Percentiles rank a stretch among this genome's conserved stretches.
These are phyloP conservation scores for Argynnis bischoffii DNA, from an alignment of 2,888 invertebrate species.

Conservation along the genomic window DNA sequence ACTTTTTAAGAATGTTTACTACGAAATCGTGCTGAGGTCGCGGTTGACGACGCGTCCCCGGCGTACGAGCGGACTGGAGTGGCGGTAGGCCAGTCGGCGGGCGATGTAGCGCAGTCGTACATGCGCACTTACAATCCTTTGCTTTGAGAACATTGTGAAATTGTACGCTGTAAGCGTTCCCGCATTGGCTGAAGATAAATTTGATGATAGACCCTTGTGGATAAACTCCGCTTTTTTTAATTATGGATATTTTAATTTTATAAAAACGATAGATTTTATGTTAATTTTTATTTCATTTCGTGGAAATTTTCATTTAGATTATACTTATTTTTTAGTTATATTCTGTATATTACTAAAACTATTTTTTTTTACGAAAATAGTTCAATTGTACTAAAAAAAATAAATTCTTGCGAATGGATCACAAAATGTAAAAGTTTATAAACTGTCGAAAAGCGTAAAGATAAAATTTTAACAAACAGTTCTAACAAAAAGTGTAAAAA, in stretches of 20 bases:
- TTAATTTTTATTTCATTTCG: neutral
- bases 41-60: constrained; percentile 52
- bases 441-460: constrained; percentile 25
- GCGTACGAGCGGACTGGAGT: constrained; percentile 64
- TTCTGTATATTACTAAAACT: no score
- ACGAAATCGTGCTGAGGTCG: constrained; percentile 40
- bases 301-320: no score
- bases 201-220: constrained; percentile 49
- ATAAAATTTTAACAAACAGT: constrained; percentile 34
- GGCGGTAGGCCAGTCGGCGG: constrained; percentile 51
- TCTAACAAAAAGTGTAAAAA: constrained; percentile 31
- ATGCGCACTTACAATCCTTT: constrained; percentile 72
- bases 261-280: no score
- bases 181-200: constrained; percentile 68
- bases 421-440: neutral
- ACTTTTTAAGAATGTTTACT: constrained; percentile 50
- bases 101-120: constrained; percentile 58
- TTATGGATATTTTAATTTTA: neutral
- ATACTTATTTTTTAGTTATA: no score
- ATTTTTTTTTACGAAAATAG: neutral
- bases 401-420: neutral
- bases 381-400: neutral
- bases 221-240: constrained; percentile 2
- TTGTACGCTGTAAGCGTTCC: constrained; percentile 64
- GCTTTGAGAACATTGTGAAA: constrained; percentile 65